Evolutionary conservation across 1,140 invertebrate species (phyloP), one percentile per base, ranked within the genome.

Genomic region (Drosophila athabasca): DNA sequence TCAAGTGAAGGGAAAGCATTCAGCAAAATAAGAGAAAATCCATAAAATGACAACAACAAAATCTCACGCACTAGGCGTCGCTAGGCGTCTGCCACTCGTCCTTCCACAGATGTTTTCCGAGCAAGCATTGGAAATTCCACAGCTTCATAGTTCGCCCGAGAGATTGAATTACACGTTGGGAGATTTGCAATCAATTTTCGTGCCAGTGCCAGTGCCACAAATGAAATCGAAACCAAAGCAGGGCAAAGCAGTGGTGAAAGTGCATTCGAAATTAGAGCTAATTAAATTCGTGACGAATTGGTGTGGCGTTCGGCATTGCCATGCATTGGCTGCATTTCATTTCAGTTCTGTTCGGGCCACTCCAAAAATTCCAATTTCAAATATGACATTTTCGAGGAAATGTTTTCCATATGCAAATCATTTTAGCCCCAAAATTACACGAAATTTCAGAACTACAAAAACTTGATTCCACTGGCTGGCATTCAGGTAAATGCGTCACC

Each of bases 391-490:
- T 41, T 45, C 44, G 17, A 7, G 66, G 57, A 54, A 65, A 9
- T 62, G 54, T 62, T 78, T 74, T 62, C 60, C 44, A 50, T 65
- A 74, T 74, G 65, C 50, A 79, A 83, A 82, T 70, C 22, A 49
- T 48, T 52, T 61, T 35, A 26, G 9, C 17, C 39, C 29, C 15
- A 29, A 50, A 59, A 52, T 50, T 57, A 41, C 7, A 19, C 11
- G 35, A 2, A 39, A 11, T 39, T 35, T 9, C 24, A 26, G 24
- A 24, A 4, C 22, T 24, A 24, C 22, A 24, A 24, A 26, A 26
- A 19, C 17, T 1, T 3, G 0, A 24, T 5, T 0, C 3, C 3
- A 24, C 24, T 24, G 4, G 2, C 24, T 26, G 24, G 24, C 24
- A 6, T 5, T 26, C 24, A 26, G 24, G 24, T 26, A 26, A 4